These are phyloP conservation scores for Lasius platythorax DNA, from an alignment of 2,888 invertebrate species.

Conservation along the genomic window DNA sequence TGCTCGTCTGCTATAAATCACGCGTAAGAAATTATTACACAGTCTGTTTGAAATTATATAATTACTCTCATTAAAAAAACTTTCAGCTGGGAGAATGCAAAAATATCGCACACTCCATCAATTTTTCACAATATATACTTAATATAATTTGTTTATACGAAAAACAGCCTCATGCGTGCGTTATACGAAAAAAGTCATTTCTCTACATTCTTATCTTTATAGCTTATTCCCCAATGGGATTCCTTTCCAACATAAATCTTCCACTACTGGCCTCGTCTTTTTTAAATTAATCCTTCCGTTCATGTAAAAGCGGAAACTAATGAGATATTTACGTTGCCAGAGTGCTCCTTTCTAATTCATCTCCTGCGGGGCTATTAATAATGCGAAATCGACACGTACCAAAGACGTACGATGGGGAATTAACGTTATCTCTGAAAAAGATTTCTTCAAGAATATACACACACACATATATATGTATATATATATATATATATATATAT, in stretches of 20 bases:
- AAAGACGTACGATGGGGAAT: conserved; percentile 9
- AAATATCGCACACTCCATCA: no score
- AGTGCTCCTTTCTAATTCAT: conserved; percentile 51
- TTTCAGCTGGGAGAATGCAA: neutral
- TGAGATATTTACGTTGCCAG: conserved; percentile 40
- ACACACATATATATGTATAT: no score
- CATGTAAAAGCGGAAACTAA: conserved; percentile 51
- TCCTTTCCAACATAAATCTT: conserved; percentile 45
- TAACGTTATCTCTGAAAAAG: neutral
- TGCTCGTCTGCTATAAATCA: neutral
- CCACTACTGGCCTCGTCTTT: conserved; percentile 26
- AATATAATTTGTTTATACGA: neutral
- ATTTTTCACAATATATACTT: neutral
- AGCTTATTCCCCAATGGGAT: conserved; percentile 7
- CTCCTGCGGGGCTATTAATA: conserved; percentile 30
- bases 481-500: neutral
- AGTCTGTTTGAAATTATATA: neutral
- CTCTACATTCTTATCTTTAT: conserved; percentile 19
- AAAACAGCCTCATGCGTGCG: neutral
- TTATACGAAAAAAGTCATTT: neutral
- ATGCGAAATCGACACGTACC: conserved; percentile 40
- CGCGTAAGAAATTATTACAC: neutral
- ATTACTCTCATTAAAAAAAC: neutral
- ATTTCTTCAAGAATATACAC: neutral
- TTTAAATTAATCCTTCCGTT: conserved; percentile 55